Evolutionary conservation across 2,888 invertebrate species (phyloP).

Genomic region (Conus canariensis): DNA sequence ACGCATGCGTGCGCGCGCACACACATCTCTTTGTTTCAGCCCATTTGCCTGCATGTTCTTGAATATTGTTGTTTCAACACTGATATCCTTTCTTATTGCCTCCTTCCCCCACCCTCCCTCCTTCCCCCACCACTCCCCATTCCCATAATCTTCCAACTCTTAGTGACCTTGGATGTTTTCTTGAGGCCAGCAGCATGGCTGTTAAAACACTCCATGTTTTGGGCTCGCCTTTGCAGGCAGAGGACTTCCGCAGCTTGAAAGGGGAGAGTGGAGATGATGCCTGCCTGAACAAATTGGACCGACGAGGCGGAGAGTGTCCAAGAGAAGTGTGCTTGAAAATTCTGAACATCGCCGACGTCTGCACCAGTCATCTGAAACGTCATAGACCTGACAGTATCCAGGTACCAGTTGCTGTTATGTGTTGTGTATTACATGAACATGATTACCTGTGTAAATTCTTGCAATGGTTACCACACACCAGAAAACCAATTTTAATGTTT

Average conservation of each 20-base stretch:
- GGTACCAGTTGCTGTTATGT: neutral
- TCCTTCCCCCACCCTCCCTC: too few species aligned
- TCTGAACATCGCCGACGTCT: slow-evolving; percentile 82
- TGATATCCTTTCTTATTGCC: too few species aligned
- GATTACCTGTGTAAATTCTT: too few species aligned
- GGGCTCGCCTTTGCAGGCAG: slow-evolving; percentile 7
- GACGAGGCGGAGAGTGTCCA: slow-evolving; percentile 82
- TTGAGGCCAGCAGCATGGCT: too few species aligned
- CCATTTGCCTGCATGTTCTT: too few species aligned
- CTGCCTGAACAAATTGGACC: slow-evolving; percentile 81
- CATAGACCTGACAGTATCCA: slow-evolving; percentile 82
- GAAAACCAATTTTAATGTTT: too few species aligned
- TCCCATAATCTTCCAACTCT: too few species aligned
- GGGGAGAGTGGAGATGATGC: slow-evolving; percentile 28
- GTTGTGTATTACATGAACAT: neutral
- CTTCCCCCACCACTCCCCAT: too few species aligned
- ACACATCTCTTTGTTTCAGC: neutral
- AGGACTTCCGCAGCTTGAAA: slow-evolving; percentile 33
- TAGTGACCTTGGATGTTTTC: too few species aligned
- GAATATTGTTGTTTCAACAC: too few species aligned
- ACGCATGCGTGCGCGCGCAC: neutral
- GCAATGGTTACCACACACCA: too few species aligned
- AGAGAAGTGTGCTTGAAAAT: slow-evolving; percentile 80
- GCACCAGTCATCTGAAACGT: slow-evolving; percentile 82
- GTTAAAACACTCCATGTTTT: too few species aligned